A percentile compares a stretch with the other conserved stretches of the same genome.
Evolutionary conservation across 2,888 invertebrate species (phyloP).

Genomic region (Luperina nickerlii): DNA sequence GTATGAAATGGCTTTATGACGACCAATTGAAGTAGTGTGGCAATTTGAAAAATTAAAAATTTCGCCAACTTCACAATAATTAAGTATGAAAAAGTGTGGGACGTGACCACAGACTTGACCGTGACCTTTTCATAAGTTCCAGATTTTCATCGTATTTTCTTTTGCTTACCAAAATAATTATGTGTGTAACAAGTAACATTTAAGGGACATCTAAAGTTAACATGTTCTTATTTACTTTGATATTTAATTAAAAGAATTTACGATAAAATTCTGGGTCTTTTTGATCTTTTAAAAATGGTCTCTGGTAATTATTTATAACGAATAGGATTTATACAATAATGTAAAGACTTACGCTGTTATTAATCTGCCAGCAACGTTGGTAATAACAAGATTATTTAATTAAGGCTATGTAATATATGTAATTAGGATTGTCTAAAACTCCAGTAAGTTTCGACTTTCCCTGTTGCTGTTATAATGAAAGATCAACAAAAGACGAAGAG

Average conservation of each 20-base stretch:
- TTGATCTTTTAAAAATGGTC: constrained; percentile 10
- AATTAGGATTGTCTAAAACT: neutral
- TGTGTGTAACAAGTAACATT: neutral
- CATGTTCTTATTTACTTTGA: constrained; percentile 6
- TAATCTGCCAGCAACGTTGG: neutral
- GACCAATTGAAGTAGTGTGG: neutral
- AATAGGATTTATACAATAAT: neutral
- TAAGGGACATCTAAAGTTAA: constrained; percentile 4
- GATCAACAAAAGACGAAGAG: constrained; percentile 2
- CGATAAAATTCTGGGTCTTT: neutral
- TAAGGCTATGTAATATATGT: neutral
- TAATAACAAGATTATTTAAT: neutral
- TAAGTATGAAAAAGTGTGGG: constrained; percentile 4
- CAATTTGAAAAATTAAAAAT: neutral
- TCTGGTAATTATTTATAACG: neutral
- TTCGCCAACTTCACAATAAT: neutral
- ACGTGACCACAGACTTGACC: neutral
- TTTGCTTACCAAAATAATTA: neutral
- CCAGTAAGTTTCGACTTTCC: neutral
- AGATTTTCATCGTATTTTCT: constrained; percentile 11
- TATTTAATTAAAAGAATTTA: constrained; percentile 19
- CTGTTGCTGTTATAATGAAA: constrained; percentile 7
- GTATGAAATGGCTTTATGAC: neutral
- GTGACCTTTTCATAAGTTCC: neutral
- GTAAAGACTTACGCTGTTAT: neutral